Evolutionary conservation across 1,140 invertebrate species (phyloP), one percentile per base, ranked within the genome.

Genomic region (Kradibia gibbosae): DNA sequence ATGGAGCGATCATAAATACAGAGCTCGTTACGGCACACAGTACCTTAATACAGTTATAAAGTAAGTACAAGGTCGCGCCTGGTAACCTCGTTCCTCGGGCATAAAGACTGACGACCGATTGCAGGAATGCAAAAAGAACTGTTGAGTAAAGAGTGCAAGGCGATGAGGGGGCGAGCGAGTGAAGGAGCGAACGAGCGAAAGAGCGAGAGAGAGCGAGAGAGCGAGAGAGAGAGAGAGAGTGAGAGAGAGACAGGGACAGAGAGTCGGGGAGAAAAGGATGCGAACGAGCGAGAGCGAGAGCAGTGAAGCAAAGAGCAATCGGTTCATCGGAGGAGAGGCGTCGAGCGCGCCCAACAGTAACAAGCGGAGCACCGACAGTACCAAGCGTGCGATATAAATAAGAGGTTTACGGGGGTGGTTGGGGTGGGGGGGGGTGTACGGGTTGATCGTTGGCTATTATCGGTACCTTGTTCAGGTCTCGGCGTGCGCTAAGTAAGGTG

Each of bases 401-500:
- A 53, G 20, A 65, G 36, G 31, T 10, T 15, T 65, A 20, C 60
- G 60, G 31, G 15, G 36, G 36, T 5, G 31, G 22, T 36, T 17
- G 3, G 31, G 34, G 31, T 65, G 17, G 60, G 1, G 11, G 3
- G 60, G 45, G 7, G 45, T 48, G 45, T 48, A 10, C 10, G 5
- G 15, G 50, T 53, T n/a, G n/a, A 20, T 53, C 50, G 50, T 11
- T 53, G 20, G 50, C 4, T 53, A n/a, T 67, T 39, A 39, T 67
- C 34, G 62, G 62, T 74, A 80, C 78, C 78, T 80, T 80, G 78
- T 80, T 13, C 53, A 80, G 78, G 78, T 67, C 76, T 42, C 71
- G 71, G 55, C 36, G 55, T 72, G 42, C 36, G 71, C 48, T 15
- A 53, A 72, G 42, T 31, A 74, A 74, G 77, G 65, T 75, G 36